Percentiles rank a stretch among this genome's conserved stretches.
Conservation (phyloP, 2,113 vertebrate genomes). For the Butorides virescens region DNA sequence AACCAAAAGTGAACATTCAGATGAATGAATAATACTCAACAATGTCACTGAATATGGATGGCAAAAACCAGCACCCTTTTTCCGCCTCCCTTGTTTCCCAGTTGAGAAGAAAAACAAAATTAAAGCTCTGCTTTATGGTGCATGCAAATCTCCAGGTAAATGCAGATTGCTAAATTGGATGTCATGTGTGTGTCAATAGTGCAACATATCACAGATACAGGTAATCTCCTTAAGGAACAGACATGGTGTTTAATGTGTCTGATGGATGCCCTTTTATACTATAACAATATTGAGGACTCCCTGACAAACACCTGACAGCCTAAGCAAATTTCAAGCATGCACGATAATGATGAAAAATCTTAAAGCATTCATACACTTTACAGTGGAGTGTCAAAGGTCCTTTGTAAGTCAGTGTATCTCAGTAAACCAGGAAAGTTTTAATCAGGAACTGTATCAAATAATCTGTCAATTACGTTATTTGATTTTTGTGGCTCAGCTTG, state of each 20-base stretch:
- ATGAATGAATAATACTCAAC: not conserved
- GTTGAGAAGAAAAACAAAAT: slow-evolving; percentile 26
- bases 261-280: slow-evolving; percentile 8
- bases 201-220: not conserved
- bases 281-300: not conserved
- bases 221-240: slow-evolving; percentile 25
- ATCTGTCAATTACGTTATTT: not conserved
- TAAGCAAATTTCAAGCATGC: not conserved
- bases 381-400: not conserved
- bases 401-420: slow-evolving; percentile 6
- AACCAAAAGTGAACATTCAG: not conserved
- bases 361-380: not conserved
- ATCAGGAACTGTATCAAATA: not conserved
- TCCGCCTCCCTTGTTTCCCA: not conserved
- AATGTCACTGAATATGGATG: slow-evolving; percentile 5
- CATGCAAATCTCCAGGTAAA: slow-evolving; percentile 32
- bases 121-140: slow-evolving; percentile 48
- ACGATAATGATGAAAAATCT: not conserved
- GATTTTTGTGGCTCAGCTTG: slow-evolving; percentile 38
- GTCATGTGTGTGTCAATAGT: not conserved
- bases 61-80: not conserved
- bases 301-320: not conserved
- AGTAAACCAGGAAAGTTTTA: not conserved
- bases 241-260: not conserved
- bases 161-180: not conserved